Evolutionary conservation across 2,888 invertebrate species (phyloP), one percentile per base, ranked within the genome.

Genomic region (Polymixis flavicincta): DNA sequence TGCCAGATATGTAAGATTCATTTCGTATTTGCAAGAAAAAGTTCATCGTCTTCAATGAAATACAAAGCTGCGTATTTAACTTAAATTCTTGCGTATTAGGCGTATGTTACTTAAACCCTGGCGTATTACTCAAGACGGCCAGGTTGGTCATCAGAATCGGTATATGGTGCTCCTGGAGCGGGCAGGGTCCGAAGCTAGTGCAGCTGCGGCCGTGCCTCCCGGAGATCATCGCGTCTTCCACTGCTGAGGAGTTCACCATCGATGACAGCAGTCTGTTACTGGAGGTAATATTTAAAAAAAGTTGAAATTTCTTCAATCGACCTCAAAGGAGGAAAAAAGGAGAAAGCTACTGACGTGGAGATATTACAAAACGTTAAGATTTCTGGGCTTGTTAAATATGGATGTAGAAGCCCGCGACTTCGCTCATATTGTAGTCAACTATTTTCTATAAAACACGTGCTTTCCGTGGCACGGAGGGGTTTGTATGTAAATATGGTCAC

Each of bases 261-360:
- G 93, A 89, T 13, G 95, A 92, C 54, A 97, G 88, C 74, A 97
- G 93, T 73, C 91, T 90, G 88, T 96, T 96, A 78, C 97, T 97
- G 92, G 63, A 93, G 57, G 25, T 45, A 28, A 19, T 28, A 57
- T 32, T 5, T 48, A 14, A 32, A 19, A 37, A 19, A 32, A 32
- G 17, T 11, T 11, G 28, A 4, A 19, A 57, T 57, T 57, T 57
- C 17, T 17, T 28, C 9, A 4, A 59, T 52, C 22, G 22, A 22
- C 42, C 11, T 45, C 42, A 45, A 45, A 13, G 1, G 42, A 45
- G 42, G 2, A 45, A 45, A 17, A 17, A 14, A 48, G 1, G 48
- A 17, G 7, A 6, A 22, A 57, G 25, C 25, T 57, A 8, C 25
- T 17, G 17, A 25, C 7, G 55, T 55, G 25, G 25, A 3, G 25